Base-by-base conservation (phyloP, 2,113 vertebrate genomes). In the Oophaga pumilio region DNA sequence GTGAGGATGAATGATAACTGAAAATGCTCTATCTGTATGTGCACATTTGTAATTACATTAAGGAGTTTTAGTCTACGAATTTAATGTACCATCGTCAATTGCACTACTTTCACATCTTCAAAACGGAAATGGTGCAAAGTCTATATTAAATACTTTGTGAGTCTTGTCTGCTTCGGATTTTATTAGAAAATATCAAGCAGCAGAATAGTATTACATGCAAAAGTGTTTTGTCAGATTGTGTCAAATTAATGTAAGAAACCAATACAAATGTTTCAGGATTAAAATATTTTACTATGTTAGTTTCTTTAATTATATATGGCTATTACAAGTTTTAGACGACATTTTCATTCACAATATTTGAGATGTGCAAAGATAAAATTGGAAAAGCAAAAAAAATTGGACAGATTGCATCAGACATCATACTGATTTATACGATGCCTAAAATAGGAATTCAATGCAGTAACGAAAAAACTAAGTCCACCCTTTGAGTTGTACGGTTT, bases 41-140 rank as follows among this genome's bases (percentile, higher is more conserved):
- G 22, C 69, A 87, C 24, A 82, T 81, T 71, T 74, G 26, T 87
- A 68, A 59, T 87, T 74, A 52, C 82, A 71, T 82, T 82, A 73
- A 82, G 43, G 6, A 52, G 52, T 52, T 69, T 79, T 86, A 74
- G 28, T 78, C 59, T 56, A 77, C 68, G 24, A 28, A 66, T 64
- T 57, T 74, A 33, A 73, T 33, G 56, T 73, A 57, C 26, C 73
- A 74, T 33, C 20, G 22, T 26, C 8, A 84, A 18, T 33, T 11
- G 24, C 22, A 71, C 15, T 33, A 73, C 52, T 1, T 66, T 68
- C 20, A 50, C 15, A 13, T 68, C 14, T 68, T 53, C 24, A 33
- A 24, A 73, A 13, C 11, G 43, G 80, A 60, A 50, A 59, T 57
- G 6, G 15, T 43, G 15, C 43, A 22, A 43, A 50, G 0, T 12